phyloP scores from a whole-genome alignment of 2,888 invertebrate genomes.

The Toxonevra muliebris region DNA sequence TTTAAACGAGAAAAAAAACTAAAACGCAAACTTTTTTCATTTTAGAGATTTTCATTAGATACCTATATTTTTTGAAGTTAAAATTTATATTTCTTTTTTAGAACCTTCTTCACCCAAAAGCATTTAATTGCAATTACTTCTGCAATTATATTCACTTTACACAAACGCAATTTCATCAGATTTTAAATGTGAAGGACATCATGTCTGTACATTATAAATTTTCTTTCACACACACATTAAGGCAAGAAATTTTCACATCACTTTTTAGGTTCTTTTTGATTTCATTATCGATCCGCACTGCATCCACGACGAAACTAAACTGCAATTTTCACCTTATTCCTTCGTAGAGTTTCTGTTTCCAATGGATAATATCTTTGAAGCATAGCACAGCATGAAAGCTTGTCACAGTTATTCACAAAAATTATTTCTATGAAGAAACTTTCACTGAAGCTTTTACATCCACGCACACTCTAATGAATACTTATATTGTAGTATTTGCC shows the following conservation, averaged over 20 bases:
- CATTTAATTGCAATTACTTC: too few species aligned
- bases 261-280: slow-evolving; percentile 10
- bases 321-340: slow-evolving; percentile 56
- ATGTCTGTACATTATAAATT: too few species aligned
- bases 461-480: slow-evolving; percentile 8
- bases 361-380: slow-evolving; percentile 54
- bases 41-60: too few species aligned
- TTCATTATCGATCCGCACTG: slow-evolving; percentile 59
- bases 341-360: slow-evolving; percentile 56
- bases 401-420: too few species aligned
- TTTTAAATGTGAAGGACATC: too few species aligned
- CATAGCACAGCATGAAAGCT: slow-evolving; percentile 36
- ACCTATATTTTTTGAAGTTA: too few species aligned
- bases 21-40: too few species aligned
- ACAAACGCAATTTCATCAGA: background rate
- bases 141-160: background rate
- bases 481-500: slow-evolving; percentile 7
- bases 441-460: slow-evolving; percentile 16
- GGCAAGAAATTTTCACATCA: too few species aligned
- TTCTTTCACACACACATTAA: too few species aligned
- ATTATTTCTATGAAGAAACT: background rate
- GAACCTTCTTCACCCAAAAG: too few species aligned
- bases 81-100: too few species aligned
- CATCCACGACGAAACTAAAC: slow-evolving; percentile 65
- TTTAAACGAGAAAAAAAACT: too few species aligned